A percentile compares a stretch with the other conserved stretches of the same genome.
Conservation (phyloP, 2,888 invertebrate genomes). For the Drosophila recens region DNA sequence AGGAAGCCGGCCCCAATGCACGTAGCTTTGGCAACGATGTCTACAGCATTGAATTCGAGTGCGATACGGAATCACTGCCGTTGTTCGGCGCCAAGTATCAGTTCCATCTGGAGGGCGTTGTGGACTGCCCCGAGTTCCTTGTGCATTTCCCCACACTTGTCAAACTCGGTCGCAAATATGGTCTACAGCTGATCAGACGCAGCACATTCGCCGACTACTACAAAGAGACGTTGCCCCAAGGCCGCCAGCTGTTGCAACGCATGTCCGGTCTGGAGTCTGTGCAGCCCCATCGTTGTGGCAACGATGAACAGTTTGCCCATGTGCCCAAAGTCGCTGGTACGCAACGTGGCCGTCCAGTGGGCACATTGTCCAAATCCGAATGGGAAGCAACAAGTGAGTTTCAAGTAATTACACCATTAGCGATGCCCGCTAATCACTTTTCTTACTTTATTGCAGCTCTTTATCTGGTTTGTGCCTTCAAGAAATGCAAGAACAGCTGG, state of each 20-base stretch:
- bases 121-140: constrained; percentile 99
- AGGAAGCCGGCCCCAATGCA: constrained; percentile 84
- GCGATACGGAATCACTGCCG: constrained; percentile 89
- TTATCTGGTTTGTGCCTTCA: constrained; percentile 93
- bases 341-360: constrained; percentile 86
- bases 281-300: constrained; percentile 87
- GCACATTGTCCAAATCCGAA: constrained; percentile 94
- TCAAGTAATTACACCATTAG: background rate
- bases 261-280: constrained; percentile 94
- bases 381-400: constrained; percentile 96
- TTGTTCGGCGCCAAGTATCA: constrained; percentile 98
- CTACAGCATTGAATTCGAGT: constrained; percentile 90
- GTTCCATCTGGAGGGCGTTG: constrained; percentile 97
- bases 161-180: constrained; percentile 90
- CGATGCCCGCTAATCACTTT: constrained; percentile 11
- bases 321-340: constrained; percentile 87
- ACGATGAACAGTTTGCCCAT: constrained; percentile 90
- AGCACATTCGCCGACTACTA: constrained; percentile 93
- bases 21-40: constrained; percentile 92
- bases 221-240: constrained; percentile 78
- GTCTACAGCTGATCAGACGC: constrained; percentile 89
- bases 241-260: constrained; percentile 88
- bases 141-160: constrained; percentile 95
- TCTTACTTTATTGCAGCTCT: constrained; percentile 88
- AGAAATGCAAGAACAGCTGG: constrained; percentile 87